phyloP scores from a whole-genome alignment of 2,888 invertebrate genomes.

The Caenorhabditis virilis region DNA sequence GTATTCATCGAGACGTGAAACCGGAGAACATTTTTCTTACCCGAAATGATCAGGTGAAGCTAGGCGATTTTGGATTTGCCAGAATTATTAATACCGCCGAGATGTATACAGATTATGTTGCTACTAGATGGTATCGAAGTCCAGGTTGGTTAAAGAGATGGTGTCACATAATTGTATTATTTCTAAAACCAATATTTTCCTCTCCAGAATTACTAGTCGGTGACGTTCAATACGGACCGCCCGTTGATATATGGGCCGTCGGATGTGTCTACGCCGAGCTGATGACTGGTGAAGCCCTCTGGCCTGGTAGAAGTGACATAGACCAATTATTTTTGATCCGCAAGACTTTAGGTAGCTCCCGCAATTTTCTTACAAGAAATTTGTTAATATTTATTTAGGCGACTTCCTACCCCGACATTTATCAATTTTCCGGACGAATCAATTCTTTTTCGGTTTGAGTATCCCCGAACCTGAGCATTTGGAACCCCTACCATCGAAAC shows the following conservation, averaged over 20 bases:
- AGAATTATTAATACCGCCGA: constrained; percentile 91
- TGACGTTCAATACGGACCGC: constrained; percentile 78
- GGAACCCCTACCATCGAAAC: constrained; percentile 84
- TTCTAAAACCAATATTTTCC: too few species aligned
- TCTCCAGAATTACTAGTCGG: constrained; percentile 89
- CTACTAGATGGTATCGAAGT: constrained; percentile 92
- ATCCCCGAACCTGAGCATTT: constrained; percentile 85
- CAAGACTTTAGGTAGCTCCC: constrained; percentile 79
- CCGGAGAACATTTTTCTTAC: constrained; percentile 97
- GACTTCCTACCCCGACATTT: constrained; percentile 91
- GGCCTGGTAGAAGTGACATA: constrained; percentile 98
- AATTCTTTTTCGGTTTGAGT: constrained; percentile 88
- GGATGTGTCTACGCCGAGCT: constrained; percentile 75
- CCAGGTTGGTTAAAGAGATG: constrained; percentile 20
- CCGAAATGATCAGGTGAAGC: constrained; percentile 87
- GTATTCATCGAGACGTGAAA: constrained; percentile 82
- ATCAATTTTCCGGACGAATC: constrained; percentile 92
- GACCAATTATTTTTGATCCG: constrained; percentile 95
- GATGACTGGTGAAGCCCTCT: constrained; percentile 79
- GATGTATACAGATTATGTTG: constrained; percentile 98
- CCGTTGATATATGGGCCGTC: constrained; percentile 97
- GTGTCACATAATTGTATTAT: neutral
- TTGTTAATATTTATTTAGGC: constrained; percentile 72
- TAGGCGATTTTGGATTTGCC: constrained; percentile 98
- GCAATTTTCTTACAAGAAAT: too few species aligned